A percentile compares a stretch with the other conserved stretches of the same genome.
Evolutionary conservation across 1,140 invertebrate genomes (phyloP).

Genomic region (Pinna nobilis): DNA sequence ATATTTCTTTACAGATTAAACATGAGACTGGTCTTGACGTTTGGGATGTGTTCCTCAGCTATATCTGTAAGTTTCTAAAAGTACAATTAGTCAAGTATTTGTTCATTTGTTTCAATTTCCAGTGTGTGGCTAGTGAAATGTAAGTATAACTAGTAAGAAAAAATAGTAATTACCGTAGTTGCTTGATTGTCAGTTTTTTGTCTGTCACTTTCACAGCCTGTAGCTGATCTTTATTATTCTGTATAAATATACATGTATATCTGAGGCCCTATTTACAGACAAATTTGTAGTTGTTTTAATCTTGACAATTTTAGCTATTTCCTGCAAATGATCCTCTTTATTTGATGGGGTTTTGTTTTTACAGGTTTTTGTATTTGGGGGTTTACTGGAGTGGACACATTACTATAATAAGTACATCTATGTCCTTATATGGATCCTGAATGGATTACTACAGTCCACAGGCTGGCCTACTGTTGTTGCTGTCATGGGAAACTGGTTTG

Average conservation of each 20-base stretch:
- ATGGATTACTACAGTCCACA: conserved; percentile 92
- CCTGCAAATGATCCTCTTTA: not conserved
- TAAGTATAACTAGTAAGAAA: too few species aligned
- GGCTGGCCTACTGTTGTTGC: conserved; percentile 96
- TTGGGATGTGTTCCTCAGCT: conserved; percentile 76
- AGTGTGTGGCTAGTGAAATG: too few species aligned
- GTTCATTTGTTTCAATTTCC: too few species aligned
- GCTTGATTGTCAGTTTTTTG: not conserved
- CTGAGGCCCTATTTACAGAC: not conserved
- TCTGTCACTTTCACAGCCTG: not conserved
- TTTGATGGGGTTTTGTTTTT: conserved; percentile 34
- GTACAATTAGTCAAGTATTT: too few species aligned
- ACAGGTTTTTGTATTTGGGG: conserved; percentile 77
- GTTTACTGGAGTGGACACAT: conserved; percentile 74
- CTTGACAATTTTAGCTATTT: too few species aligned
- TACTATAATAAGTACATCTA: conserved; percentile 75
- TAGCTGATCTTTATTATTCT: not conserved
- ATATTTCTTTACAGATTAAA: conserved; percentile 64
- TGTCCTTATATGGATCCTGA: conserved; percentile 80
- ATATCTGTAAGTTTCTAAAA: conserved; percentile 70
- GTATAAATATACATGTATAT: not conserved
- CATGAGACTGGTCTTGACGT: conserved; percentile 73
- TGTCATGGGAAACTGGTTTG: conserved; percentile 97
- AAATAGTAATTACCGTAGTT: too few species aligned
- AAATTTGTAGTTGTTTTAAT: too few species aligned